Percentiles rank a stretch among this genome's conserved stretches.
phyloP scores from a whole-genome alignment of 2,113 vertebrate species.

The Siniperca knerii region DNA sequence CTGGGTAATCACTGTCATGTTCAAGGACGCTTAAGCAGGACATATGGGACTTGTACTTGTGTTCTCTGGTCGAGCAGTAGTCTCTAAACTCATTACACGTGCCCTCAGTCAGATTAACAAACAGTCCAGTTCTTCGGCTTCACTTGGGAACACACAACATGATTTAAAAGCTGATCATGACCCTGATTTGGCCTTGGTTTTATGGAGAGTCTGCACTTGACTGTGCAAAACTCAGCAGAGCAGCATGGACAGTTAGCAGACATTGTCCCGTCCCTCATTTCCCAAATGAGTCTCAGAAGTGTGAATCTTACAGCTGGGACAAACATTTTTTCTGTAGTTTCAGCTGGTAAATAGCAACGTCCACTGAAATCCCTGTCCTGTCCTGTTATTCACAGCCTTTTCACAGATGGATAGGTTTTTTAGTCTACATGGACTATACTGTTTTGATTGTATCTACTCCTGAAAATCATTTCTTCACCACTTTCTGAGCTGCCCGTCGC shows the following conservation, averaged over 20 bases:
- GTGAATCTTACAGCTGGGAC: constrained; percentile 2
- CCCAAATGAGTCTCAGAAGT: neutral
- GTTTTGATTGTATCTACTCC: constrained; percentile 13
- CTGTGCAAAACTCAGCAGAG: constrained; percentile 15
- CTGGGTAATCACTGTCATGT: constrained; percentile 3
- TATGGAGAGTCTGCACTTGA: neutral
- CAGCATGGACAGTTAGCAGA: constrained; percentile 9
- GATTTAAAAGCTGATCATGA: constrained; percentile 46
- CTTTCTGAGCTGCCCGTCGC: neutral
- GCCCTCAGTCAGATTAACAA: constrained; percentile 16
- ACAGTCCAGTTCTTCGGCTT: constrained; percentile 22
- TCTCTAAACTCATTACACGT: constrained; percentile 38
- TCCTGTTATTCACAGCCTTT: constrained; percentile 10
- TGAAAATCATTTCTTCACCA: neutral
- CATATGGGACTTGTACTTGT: constrained; percentile 9
- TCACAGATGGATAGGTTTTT: constrained; percentile 37
- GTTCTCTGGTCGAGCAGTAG: neutral
- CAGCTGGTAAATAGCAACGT: neutral
- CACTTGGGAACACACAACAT: constrained; percentile 14
- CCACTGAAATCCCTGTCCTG: constrained; percentile 2
- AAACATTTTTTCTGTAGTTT: neutral
- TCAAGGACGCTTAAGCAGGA: neutral
- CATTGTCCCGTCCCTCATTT: constrained; percentile 1
- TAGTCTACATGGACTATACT: neutral
- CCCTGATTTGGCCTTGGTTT: constrained; percentile 30